Conservation (phyloP, 1,140 invertebrate species). For the Sesamia nonagrioides region DNA sequence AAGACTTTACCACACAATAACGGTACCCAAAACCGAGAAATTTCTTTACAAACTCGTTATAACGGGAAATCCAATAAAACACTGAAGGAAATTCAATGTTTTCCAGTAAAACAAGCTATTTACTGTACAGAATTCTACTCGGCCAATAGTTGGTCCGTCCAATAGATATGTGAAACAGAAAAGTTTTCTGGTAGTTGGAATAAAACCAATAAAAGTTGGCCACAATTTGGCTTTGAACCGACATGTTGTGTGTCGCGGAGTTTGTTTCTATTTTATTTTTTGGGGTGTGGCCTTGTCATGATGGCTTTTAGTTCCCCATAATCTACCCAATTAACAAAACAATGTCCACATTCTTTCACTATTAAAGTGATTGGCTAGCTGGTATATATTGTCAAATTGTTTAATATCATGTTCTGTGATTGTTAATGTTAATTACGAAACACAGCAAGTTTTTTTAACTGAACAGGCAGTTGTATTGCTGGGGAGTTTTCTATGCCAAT, state of each 20-base stretch:
- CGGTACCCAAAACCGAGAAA: conserved; percentile 46
- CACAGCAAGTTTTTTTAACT: too few relatives aligned
- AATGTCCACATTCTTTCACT: not conserved
- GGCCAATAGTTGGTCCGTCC: conserved; percentile 68
- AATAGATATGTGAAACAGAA: conserved; percentile 73
- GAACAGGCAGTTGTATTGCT: too few relatives aligned
- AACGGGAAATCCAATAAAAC: conserved; percentile 73
- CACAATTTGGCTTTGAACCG: conserved; percentile 66
- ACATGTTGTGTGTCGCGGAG: conserved; percentile 62
- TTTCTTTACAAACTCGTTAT: conserved; percentile 66
- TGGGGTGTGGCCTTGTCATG: conserved; percentile 36
- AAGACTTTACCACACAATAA: conserved; percentile 12
- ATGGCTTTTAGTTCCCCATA: conserved; percentile 8
- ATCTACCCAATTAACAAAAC: conserved; percentile 14
- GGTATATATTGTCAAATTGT: too few relatives aligned
- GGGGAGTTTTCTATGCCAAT: too few relatives aligned
- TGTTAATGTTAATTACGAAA: too few relatives aligned
- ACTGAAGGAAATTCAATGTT: conserved; percentile 71
- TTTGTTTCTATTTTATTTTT: conserved; percentile 64
- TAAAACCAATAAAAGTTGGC: conserved; percentile 79
- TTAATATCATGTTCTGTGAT: too few relatives aligned
- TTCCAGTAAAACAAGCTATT: conserved; percentile 73
- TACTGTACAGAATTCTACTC: conserved; percentile 72
- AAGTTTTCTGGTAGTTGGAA: conserved; percentile 69
- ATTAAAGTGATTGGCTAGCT: not conserved